phyloP scores from a whole-genome alignment of 2,888 invertebrate genomes.

The Dryobota labecula region DNA sequence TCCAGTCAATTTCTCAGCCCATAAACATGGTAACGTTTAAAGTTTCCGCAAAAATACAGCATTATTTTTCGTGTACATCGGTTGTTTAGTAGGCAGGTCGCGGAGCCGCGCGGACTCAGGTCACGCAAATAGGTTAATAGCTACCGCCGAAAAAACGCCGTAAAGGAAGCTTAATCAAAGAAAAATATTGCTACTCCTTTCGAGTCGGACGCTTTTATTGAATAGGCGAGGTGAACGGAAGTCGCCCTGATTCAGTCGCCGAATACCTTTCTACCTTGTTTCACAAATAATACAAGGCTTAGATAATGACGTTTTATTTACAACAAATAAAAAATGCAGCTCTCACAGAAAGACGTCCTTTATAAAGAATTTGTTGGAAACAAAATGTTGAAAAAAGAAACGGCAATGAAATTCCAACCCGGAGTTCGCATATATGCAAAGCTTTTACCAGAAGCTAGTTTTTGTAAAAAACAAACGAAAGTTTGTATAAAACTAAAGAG shows the following conservation, averaged over 20 bases:
- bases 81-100: slow-evolving; percentile 63
- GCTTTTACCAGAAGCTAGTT: slow-evolving; percentile 39
- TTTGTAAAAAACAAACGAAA: slow-evolving; percentile 43
- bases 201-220: slow-evolving; percentile 70
- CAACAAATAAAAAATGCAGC: too few species aligned
- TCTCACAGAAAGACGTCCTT: slow-evolving; percentile 20
- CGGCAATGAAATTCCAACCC: slow-evolving; percentile 40
- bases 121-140: slow-evolving; percentile 86
- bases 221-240: slow-evolving; percentile 64
- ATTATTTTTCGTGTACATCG: slow-evolving; percentile 59
- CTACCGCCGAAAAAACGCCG: slow-evolving; percentile 77
- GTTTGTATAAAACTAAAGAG: slow-evolving; percentile 47
- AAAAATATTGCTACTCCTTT: slow-evolving; percentile 79
- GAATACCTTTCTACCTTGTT: slow-evolving; percentile 46
- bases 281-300: slow-evolving; percentile 44
- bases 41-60: slow-evolving; percentile 55
- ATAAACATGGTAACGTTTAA: slow-evolving; percentile 53
- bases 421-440: slow-evolving; percentile 51
- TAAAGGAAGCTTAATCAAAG: slow-evolving; percentile 80
- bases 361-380: slow-evolving; percentile 25
- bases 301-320: too few species aligned
- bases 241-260: slow-evolving; percentile 49
- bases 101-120: slow-evolving; percentile 71
- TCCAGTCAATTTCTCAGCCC: slow-evolving; percentile 30
- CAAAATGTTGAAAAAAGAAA: slow-evolving; percentile 40